These are phyloP conservation scores for Lysandra coridon DNA, from an alignment of 2,888 invertebrate species.

Conservation along the genomic window DNA sequence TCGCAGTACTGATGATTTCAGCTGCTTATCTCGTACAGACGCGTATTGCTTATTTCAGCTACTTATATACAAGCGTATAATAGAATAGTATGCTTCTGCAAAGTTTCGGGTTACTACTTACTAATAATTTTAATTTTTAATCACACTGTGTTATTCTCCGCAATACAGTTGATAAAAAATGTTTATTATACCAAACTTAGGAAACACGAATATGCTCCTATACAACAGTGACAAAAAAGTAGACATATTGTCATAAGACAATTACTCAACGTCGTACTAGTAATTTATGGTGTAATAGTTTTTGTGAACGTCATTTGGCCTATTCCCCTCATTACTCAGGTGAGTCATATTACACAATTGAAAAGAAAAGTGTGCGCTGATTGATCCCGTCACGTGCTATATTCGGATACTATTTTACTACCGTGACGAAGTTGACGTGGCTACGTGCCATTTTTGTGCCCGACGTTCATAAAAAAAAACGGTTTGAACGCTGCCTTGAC, in stretches of 20 bases:
- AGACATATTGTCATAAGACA: slow-evolving; percentile 4
- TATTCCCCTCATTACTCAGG: not conserved
- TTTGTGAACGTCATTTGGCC: slow-evolving; percentile 9
- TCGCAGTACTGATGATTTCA: not conserved
- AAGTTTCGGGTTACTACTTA: no score
- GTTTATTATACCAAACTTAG: not conserved
- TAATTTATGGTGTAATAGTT: not conserved
- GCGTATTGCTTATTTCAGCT: not conserved
- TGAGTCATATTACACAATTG: slow-evolving; percentile 27
- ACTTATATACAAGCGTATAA: no score
- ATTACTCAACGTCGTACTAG: not conserved
- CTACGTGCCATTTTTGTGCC: not conserved
- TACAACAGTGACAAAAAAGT: not conserved
- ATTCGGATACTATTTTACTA: slow-evolving; percentile 19
- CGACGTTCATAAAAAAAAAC: not conserved
- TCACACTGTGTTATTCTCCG: no score
- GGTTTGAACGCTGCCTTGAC: not conserved
- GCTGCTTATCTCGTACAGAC: not conserved
- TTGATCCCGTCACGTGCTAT: slow-evolving; percentile 13
- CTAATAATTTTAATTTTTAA: no score
- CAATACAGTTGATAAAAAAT: not conserved
- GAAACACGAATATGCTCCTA: not conserved
- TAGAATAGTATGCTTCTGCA: no score
- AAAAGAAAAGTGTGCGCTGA: slow-evolving; percentile 26
- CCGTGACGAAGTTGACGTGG: not conserved